Base-by-base conservation (phyloP, 2,888 invertebrate species). In the Polia nebulosa region DNA sequence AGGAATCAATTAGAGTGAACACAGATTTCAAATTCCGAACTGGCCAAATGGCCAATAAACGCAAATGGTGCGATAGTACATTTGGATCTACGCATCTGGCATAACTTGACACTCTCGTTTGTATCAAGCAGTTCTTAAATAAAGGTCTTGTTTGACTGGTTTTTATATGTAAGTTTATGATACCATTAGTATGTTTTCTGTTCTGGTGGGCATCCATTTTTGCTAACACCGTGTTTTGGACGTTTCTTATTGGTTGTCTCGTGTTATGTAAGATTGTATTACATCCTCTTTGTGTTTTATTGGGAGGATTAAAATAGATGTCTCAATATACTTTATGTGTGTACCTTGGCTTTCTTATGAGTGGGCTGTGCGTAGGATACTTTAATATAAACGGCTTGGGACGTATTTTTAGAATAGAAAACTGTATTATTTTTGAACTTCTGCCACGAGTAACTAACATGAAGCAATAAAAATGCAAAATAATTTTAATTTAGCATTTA, bases 21-120 rank as follows among this genome's bases (percentile, higher is more conserved):
- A 86, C 87, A 88, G 88, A 91, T 90, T 91, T 89, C 87, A 87
- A 88, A 89, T 86, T 87, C 81, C 83, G 86, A 90, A 90, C 91
- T 91, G 91, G 90, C 91, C 93, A 90, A 93, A 93, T 88, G 90
- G 91, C 90, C 92, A 92, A 94, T 93, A 93, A 93, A 94, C 82
- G 89, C 88, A 93, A 95, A 95, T 93, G 92, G 92, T 82, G 86
- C 91, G 90, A 89, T 86, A 86, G 85, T 89, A 91, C 88, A 90
- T 89, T 88, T 81, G 85, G 78, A 82, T 87, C 82, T 82, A 86
- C 78, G 76, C 82, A 86, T 84, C 93, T 87, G 88, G 69, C 72
- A 17, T 90, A 88, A 59, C 65, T 72, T 87, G 93, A 87, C 66
- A 90, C 90, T 69, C 75, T 74, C 63, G 55, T 52, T 65, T 64